Percentiles rank a stretch among this genome's conserved stretches.
Evolutionary conservation across 2,797 vertebrate genomes (phyloP).

Genomic region (Pangasius mekongensis): DNA sequence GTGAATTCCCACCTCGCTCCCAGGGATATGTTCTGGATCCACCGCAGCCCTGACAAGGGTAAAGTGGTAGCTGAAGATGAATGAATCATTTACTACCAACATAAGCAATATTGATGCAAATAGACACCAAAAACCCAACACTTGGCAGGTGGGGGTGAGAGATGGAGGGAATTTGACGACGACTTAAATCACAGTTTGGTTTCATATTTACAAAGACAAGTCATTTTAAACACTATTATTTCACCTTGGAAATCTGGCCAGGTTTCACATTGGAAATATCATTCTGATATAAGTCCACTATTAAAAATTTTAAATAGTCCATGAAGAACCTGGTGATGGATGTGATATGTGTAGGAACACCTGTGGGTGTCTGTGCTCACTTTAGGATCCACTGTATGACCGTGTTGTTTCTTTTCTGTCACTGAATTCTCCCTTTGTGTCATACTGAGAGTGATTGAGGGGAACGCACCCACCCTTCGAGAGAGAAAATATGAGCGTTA

Average conservation of each 20-base stretch:
- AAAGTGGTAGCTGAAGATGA: not conserved
- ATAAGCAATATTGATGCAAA: not conserved
- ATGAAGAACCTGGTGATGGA: not conserved
- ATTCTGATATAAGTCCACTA: not conserved
- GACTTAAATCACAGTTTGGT: constrained; percentile 25
- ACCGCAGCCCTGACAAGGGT: not conserved
- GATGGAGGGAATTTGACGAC: not conserved
- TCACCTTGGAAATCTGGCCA: constrained; percentile 1
- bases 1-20: not conserved
- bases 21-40: not conserved
- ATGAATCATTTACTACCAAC: not conserved
- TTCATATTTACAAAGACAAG: constrained; percentile 22
- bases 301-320: not conserved
- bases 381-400: constrained; percentile 22
- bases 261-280: constrained; percentile 8
- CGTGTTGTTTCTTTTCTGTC: constrained; percentile 31
- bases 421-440: constrained; percentile 50
- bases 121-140: not conserved
- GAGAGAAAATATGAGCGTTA: constrained; percentile 31
- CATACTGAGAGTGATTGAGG: constrained; percentile 58
- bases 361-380: constrained; percentile 37
- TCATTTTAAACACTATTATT: constrained; percentile 24
- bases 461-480: constrained; percentile 47
- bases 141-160: not conserved
- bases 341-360: not conserved